phyloP scores from a whole-genome alignment of 1,140 invertebrate species.

The Leptopilina clavipes region DNA sequence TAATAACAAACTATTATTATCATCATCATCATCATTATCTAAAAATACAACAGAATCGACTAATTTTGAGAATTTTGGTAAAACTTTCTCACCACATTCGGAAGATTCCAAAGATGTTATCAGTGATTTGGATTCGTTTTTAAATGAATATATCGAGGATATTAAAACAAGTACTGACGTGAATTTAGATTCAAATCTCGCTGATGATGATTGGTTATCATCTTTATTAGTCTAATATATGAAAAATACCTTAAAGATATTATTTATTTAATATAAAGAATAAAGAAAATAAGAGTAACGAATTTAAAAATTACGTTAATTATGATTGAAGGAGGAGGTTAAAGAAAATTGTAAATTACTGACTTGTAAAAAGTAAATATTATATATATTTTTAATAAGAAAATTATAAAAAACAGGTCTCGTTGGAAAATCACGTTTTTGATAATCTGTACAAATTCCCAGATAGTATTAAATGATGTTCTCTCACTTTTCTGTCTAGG shows the following conservation, averaged over 20 bases:
- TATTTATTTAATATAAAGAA: neutral
- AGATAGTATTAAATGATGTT: constrained; percentile 89
- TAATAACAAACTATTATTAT: neutral
- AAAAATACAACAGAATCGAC: neutral
- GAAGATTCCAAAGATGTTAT: constrained; percentile 15
- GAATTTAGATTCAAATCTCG: neutral
- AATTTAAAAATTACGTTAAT: too few relatives aligned
- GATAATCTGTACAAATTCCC: constrained; percentile 92
- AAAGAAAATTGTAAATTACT: too few relatives aligned
- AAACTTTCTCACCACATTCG: neutral
- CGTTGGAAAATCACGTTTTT: constrained; percentile 74
- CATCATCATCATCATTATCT: too few relatives aligned
- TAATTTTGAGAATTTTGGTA: neutral
- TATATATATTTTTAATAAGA: too few relatives aligned
- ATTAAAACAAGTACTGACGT: neutral
- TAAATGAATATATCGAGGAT: constrained; percentile 3
- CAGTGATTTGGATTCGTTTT: constrained; percentile 13
- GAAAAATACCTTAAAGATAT: neutral
- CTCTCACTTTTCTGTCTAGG: constrained; percentile 93
- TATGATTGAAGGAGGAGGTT: too few relatives aligned
- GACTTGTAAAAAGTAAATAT: too few relatives aligned
- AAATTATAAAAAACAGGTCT: neutral
- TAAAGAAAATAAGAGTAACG: too few relatives aligned
- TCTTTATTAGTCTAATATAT: neutral
- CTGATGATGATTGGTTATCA: constrained; percentile 5